Conservation (phyloP, 2,888 invertebrate genomes). For the Trichopria drosophilae region DNA sequence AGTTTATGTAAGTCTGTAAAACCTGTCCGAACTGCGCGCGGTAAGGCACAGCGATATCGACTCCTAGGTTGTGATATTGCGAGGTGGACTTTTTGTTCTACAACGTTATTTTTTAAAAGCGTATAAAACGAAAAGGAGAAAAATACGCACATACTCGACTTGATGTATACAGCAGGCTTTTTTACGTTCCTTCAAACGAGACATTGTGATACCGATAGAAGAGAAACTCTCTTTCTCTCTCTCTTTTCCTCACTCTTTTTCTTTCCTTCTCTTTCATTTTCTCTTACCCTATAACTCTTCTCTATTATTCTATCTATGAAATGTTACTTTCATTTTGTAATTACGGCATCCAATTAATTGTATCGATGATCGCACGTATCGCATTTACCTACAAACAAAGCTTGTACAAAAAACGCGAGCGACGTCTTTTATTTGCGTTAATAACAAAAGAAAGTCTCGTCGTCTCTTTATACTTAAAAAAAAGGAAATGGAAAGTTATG, state of each 20-base stretch:
- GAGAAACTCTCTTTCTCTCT: constrained; percentile 31
- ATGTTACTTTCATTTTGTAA: constrained; percentile 23
- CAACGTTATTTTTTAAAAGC: constrained; percentile 20
- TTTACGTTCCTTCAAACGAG: constrained; percentile 51
- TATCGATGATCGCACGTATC: too few species aligned
- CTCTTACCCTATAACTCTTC: too few species aligned
- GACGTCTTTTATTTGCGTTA: too few species aligned
- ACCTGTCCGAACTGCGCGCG: constrained; percentile 9
- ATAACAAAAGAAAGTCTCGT: too few species aligned
- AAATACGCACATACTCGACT: constrained; percentile 33
- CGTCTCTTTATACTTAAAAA: too few species aligned
- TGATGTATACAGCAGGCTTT: constrained; percentile 41
- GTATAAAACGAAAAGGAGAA: constrained; percentile 12
- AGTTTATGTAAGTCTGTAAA: constrained; percentile 25
- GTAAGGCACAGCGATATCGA: constrained; percentile 17
- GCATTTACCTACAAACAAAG: too few species aligned
- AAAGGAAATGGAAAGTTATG: too few species aligned
- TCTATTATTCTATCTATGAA: background rate
- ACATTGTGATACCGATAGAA: constrained; percentile 53
- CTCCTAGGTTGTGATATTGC: constrained; percentile 33
- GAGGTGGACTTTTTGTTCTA: constrained; percentile 23
- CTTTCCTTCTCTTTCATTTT: constrained; percentile 6
- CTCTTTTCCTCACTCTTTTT: constrained; percentile 6
- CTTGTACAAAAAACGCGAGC: too few species aligned
- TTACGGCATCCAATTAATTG: too few species aligned